These are phyloP conservation scores for Cuculus canorus DNA, from an alignment of 2,797 vertebrate species.

Conservation along the genomic window DNA sequence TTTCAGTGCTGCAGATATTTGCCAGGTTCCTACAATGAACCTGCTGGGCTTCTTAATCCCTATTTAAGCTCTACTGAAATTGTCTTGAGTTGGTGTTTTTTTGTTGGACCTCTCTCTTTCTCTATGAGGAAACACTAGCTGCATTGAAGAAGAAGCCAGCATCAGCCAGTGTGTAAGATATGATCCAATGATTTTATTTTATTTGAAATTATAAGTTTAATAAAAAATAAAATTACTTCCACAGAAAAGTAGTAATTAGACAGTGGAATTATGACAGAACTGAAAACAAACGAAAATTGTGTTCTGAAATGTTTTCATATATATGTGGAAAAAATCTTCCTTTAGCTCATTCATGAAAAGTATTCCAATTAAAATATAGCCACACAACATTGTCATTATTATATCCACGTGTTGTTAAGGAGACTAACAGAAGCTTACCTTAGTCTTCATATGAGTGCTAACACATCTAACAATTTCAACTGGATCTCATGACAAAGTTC, in stretches of 20 bases:
- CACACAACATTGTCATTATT: not conserved
- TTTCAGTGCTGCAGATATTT: not conserved
- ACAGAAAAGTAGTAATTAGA: not conserved
- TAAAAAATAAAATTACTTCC: not conserved
- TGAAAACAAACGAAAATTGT: not conserved
- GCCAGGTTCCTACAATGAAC: not conserved
- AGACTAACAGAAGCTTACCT: not conserved
- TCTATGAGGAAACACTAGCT: not conserved
- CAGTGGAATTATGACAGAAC: not conserved
- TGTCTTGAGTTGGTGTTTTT: slow-evolving; percentile 13
- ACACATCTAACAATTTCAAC: not conserved
- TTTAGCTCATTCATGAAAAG: not conserved
- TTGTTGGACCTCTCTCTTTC: not conserved
- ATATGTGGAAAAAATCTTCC: not conserved
- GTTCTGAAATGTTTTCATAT: not conserved
- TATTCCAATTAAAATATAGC: not conserved
- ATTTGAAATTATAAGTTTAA: not conserved
- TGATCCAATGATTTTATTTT: not conserved
- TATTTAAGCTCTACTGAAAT: not conserved
- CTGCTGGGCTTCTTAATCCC: not conserved
- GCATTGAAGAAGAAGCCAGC: not conserved
- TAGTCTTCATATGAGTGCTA: not conserved
- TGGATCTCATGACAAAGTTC: not conserved
- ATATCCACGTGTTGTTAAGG: not conserved
- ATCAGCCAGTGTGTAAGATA: not conserved